phyloP scores from a whole-genome alignment of 1,140 invertebrate genomes.

The Drosophila ficusphila region DNA sequence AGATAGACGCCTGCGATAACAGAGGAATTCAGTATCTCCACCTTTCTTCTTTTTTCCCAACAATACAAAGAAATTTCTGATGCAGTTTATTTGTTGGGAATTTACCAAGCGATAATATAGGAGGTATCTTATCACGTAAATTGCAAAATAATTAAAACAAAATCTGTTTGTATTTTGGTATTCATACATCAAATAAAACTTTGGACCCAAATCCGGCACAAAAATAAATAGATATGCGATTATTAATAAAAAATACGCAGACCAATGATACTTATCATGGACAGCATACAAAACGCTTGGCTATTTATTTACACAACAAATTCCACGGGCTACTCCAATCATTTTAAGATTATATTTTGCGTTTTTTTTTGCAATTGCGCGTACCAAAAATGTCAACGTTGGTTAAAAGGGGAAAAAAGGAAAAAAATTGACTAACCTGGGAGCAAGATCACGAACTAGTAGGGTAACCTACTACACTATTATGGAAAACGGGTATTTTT shows the following conservation, averaged over 20 bases:
- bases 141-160: slow-evolving; percentile 23
- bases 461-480: slow-evolving; percentile 11
- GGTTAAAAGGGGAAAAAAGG: slow-evolving; percentile 1
- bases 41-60: slow-evolving; percentile 11
- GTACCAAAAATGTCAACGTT: slow-evolving; percentile 53
- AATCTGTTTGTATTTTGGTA: slow-evolving; percentile 14
- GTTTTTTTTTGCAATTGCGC: slow-evolving; percentile 55
- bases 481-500: not conserved
- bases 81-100: slow-evolving; percentile 17
- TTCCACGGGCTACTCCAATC: slow-evolving; percentile 43
- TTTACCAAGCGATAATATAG: slow-evolving; percentile 6
- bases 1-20: slow-evolving; percentile 27
- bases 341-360: slow-evolving; percentile 22
- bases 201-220: slow-evolving; percentile 18
- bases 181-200: slow-evolving; percentile 14
- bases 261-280: slow-evolving; percentile 47
- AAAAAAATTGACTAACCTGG: slow-evolving; percentile 18
- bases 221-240: slow-evolving; percentile 27
- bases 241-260: slow-evolving; percentile 25
- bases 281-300: slow-evolving; percentile 42
- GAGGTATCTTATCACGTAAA: slow-evolving; percentile 30
- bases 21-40: slow-evolving; percentile 14
- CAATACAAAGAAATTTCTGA: slow-evolving; percentile 12
- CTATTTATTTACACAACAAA: slow-evolving; percentile 56
- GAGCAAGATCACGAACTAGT: slow-evolving; percentile 36